Evolutionary conservation across 2,113 vertebrate genomes (phyloP).

Genomic region (Notarius lentiginosus): DNA sequence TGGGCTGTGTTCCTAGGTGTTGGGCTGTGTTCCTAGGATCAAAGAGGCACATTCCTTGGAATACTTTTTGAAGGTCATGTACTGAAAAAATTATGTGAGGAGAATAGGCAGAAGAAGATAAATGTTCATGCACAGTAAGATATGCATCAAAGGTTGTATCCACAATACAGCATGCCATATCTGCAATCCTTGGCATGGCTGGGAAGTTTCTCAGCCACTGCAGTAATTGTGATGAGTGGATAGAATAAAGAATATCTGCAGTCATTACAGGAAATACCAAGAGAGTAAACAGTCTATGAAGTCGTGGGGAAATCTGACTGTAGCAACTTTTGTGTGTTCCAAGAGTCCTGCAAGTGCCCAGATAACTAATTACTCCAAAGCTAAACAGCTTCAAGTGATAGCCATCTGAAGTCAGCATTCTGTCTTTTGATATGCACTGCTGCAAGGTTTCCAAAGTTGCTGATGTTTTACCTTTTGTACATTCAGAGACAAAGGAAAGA

Average conservation of each 20-base stretch:
- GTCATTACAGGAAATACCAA: conserved; percentile 70
- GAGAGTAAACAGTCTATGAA: conserved; percentile 78
- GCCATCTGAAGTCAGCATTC: conserved; percentile 58
- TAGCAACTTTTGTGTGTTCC: conserved; percentile 41
- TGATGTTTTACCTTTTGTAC: conserved; percentile 65
- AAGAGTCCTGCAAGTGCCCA: conserved; percentile 68
- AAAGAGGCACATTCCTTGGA: conserved; percentile 75
- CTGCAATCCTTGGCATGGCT: conserved; percentile 47
- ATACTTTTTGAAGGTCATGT: conserved; percentile 76
- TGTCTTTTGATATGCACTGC: conserved; percentile 72
- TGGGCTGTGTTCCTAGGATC: conserved; percentile 44
- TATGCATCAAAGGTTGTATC: conserved; percentile 73
- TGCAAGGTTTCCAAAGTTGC: conserved; percentile 77
- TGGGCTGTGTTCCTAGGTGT: neutral
- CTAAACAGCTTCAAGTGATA: conserved; percentile 65
- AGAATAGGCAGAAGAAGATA: conserved; percentile 60
- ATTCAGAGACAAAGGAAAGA: conserved; percentile 58
- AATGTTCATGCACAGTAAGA: conserved; percentile 60
- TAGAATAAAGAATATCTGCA: conserved; percentile 66
- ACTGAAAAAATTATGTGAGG: conserved; percentile 74
- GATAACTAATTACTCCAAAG: conserved; percentile 66
- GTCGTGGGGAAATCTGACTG: conserved; percentile 67
- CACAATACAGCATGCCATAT: conserved; percentile 71
- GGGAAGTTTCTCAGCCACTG: conserved; percentile 73
- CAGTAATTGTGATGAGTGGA: conserved; percentile 68